Evolutionary conservation across 2,113 vertebrate genomes (phyloP).

Genomic region (Thermophis baileyi): DNA sequence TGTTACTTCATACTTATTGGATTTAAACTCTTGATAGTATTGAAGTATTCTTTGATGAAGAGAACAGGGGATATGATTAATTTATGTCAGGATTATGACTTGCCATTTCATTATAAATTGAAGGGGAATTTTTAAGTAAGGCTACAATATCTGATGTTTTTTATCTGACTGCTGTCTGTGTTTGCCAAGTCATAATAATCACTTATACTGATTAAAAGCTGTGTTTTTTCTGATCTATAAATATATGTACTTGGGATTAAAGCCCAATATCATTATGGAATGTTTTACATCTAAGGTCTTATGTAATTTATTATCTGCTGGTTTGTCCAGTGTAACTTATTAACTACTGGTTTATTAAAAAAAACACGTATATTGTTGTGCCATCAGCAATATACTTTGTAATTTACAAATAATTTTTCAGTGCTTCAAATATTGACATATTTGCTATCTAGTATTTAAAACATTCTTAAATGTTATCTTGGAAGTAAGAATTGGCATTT

Average conservation of each 20-base stretch:
- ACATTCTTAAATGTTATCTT: not conserved
- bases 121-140: constrained; percentile 20
- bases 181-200: constrained; percentile 18
- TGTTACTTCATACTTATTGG: not conserved
- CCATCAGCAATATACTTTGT: not conserved
- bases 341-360: constrained; percentile 8
- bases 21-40: not conserved
- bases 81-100: not conserved
- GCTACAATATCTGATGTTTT: not conserved
- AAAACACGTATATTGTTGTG: not conserved
- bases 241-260: not conserved
- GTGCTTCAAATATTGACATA: not conserved
- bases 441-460: not conserved
- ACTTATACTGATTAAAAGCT: constrained; percentile 17
- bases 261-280: not conserved
- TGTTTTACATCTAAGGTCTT: not conserved
- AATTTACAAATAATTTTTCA: not conserved
- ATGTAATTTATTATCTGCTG: constrained; percentile 8
- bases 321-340: constrained; percentile 1
- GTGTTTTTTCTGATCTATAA: not conserved
- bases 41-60: not conserved
- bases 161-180: fast-evolving
- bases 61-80: not conserved
- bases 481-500: not conserved
- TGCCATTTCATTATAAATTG: not conserved